Base-by-base conservation (phyloP, 2,113 vertebrate genomes). In the Varanus salvator region DNA sequence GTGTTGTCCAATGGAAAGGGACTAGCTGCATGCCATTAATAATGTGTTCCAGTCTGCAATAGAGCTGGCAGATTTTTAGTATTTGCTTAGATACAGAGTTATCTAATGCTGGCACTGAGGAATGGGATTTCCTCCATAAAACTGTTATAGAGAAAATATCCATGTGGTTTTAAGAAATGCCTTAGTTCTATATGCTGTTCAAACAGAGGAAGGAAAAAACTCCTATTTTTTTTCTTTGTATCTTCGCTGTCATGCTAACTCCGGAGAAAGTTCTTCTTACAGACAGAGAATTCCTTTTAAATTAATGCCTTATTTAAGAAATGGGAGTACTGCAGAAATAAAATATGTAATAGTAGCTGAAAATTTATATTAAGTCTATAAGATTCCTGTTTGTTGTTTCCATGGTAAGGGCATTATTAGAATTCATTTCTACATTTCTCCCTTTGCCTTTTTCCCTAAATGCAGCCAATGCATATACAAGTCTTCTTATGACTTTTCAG, bases 301-400 rank as follows among this genome's bases (percentile, higher is more conserved):
- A 95, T 94, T 89, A 80, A 92, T 89, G 92, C 93, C 84, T 87
- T 89, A 87, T 87, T 91, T 89, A 68, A 31, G 89, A 96, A 94
- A 89, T 93, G 87, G 77, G 95, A 94, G 89, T 95, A 93, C 86
- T 88, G 81, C 92, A 93, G 91, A 94, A 93, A 91, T 95, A 87
- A 89, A 90, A 80, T 88, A 78, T 90, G 38, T 87, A 92, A 9
- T 92, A 93, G 92, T 95, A 92, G 93, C 85, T 89, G 85, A 92
- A 85, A 89, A 85, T 90, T 92, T 91, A 86, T 85, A 90, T 87
- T 91, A 92, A 34, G 93, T 87, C n/a, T 88, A 91, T 91, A 76
- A 83, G 93, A 88, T 74, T 91, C 96, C 91, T 87, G 21, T 11
- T 86, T 94, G 96, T 93, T 85, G n/a, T 85, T 80, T 85, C 82